A percentile compares a stretch with the other conserved stretches of the same genome.
Evolutionary conservation across 2,113 vertebrate genomes (phyloP).

Genomic region (Nyctibius bracteatus): DNA sequence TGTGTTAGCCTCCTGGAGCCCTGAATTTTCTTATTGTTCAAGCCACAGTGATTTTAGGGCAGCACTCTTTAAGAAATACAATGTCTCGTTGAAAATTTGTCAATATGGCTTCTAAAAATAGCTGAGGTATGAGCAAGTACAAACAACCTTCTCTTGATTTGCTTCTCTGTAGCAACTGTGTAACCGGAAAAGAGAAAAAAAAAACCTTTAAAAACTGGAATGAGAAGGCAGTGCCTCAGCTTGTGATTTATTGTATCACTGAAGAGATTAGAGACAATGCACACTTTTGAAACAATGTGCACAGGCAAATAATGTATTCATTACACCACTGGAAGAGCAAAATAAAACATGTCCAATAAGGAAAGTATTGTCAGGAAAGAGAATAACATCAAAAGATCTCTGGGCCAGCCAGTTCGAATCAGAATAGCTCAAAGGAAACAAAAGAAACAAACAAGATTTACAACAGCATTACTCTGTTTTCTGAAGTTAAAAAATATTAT

Average conservation of each 20-base stretch:
- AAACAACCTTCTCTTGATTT: slow-evolving; percentile 52
- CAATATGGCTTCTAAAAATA: slow-evolving; percentile 69
- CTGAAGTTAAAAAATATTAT: background rate
- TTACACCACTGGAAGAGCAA: background rate
- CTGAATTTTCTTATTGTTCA: slow-evolving; percentile 76
- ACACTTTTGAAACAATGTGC: slow-evolving; percentile 14
- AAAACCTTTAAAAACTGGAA: slow-evolving; percentile 24
- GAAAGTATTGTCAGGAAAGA: background rate
- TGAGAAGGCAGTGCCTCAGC: background rate
- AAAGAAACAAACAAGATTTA: background rate
- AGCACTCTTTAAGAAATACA: slow-evolving; percentile 66
- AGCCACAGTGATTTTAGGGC: slow-evolving; percentile 69
- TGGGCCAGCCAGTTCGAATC: background rate
- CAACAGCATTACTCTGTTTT: background rate
- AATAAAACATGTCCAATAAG: background rate
- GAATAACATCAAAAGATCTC: background rate
- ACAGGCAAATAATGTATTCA: background rate
- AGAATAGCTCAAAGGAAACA: background rate
- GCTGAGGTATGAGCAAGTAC: slow-evolving; percentile 45
- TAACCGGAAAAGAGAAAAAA: background rate
- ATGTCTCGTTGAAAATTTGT: slow-evolving; percentile 69
- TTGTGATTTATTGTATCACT: slow-evolving; percentile 23
- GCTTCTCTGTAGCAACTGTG: slow-evolving; percentile 40
- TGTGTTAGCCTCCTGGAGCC: slow-evolving; percentile 62
- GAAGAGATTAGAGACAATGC: slow-evolving; percentile 24